Conservation (phyloP, 2,797 vertebrate genomes). For the Parauchenoglanis ngamensis region DNA sequence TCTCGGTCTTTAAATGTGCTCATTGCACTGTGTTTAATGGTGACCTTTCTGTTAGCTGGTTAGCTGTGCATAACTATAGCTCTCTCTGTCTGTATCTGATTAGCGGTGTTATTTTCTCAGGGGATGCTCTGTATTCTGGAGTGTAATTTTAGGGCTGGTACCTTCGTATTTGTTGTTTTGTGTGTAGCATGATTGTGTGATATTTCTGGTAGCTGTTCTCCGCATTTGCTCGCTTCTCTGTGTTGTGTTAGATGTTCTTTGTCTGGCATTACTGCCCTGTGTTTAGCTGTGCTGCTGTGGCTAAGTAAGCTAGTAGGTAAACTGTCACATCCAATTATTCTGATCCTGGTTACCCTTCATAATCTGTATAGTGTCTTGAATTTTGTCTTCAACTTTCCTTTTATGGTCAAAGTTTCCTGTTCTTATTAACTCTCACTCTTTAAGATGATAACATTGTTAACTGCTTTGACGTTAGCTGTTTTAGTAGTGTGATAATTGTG, state of each 20-base stretch:
- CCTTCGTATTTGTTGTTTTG: background rate
- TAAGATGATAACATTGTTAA: background rate
- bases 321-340: background rate
- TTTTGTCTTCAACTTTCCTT: background rate
- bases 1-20: background rate
- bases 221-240: background rate
- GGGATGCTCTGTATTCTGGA: background rate
- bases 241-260: background rate
- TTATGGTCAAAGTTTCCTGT: background rate
- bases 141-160: too few relatives aligned
- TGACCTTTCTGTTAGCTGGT: slow-evolving; percentile 6
- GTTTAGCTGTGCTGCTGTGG: background rate
- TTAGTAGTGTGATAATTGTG: background rate
- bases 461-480: background rate
- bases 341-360: background rate
- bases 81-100: background rate
- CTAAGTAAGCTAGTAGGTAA: background rate
- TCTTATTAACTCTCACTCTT: background rate
- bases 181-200: background rate
- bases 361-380: background rate
- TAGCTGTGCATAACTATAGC: slow-evolving; percentile 12
- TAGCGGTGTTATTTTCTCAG: background rate
- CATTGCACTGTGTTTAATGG: background rate
- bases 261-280: background rate
- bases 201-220: background rate